These are phyloP conservation scores for Entomobrya proxima DNA, from an alignment of 2,888 invertebrate genomes.

Conservation along the genomic window DNA sequence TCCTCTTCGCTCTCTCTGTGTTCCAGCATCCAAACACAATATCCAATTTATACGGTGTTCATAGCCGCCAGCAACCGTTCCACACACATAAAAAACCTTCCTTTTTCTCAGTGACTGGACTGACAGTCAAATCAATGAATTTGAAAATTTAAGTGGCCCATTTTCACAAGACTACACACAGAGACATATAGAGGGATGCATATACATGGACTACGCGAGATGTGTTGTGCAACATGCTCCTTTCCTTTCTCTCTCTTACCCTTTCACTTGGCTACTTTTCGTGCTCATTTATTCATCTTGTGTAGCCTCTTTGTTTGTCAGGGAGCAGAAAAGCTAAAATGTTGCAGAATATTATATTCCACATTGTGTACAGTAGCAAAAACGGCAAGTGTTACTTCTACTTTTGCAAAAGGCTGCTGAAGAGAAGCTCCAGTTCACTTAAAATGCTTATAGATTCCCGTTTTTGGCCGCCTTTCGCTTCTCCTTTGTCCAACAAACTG, in stretches of 20 bases:
- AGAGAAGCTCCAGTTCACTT: neutral
- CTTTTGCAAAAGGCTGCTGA: neutral
- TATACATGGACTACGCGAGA: neutral
- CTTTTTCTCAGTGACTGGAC: neutral
- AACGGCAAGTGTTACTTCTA: neutral
- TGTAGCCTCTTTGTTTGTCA: neutral
- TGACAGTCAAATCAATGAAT: conserved; percentile 63
- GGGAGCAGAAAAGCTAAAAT: neutral
- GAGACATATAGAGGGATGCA: neutral
- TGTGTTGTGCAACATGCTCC: neutral
- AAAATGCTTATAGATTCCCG: neutral
- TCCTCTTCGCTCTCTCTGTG: too few relatives aligned
- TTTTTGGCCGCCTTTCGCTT: conserved; percentile 18
- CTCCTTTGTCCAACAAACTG: conserved; percentile 15
- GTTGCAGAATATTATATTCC: too few relatives aligned
- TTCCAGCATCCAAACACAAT: too few relatives aligned
- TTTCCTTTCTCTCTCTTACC: neutral
- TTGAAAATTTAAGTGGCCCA: conserved; percentile 69
- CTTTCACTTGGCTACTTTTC: neutral
- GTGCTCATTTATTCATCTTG: conserved; percentile 1
- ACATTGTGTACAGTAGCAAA: neutral
- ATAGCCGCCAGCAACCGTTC: neutral
- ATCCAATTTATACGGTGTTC: neutral
- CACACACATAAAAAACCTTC: neutral
- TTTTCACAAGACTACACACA: conserved; percentile 15